Conservation (phyloP, 2,797 vertebrate species). For the Ctenopoma multispine region DNA sequence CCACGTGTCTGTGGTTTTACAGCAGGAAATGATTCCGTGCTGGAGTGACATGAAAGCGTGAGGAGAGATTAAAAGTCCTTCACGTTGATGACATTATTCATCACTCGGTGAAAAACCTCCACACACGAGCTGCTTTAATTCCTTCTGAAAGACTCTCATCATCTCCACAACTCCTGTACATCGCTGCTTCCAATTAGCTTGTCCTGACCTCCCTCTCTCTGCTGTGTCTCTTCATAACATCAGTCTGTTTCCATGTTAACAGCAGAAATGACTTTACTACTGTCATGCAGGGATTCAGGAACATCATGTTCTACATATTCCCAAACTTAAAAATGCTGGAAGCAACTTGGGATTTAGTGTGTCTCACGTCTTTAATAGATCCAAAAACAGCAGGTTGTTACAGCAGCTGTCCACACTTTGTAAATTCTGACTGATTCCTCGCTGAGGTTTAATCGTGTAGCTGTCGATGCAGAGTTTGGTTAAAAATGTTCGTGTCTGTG, state of each 20-base stretch:
- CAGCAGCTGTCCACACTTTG: too few species aligned
- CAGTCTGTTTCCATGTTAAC: constrained; percentile 47
- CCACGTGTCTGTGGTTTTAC: neutral
- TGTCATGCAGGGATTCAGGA: too few species aligned
- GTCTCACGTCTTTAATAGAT: too few species aligned
- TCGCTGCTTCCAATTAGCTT: constrained; percentile 40
- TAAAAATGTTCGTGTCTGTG: neutral
- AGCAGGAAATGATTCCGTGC: neutral
- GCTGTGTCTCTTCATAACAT: neutral
- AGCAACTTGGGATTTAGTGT: too few species aligned
- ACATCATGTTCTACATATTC: too few species aligned
- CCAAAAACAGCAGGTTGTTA: too few species aligned
- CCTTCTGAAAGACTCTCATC: constrained; percentile 13
- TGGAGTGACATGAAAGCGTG: constrained; percentile 1
- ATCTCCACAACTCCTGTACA: constrained; percentile 5
- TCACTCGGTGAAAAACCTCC: neutral
- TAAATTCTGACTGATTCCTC: too few species aligned
- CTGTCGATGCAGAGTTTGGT: too few species aligned
- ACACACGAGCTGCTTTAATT: neutral
- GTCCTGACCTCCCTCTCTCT: neutral
- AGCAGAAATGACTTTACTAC: constrained; percentile 24
- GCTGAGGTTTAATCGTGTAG: too few species aligned
- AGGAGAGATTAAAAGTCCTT: constrained; percentile 9
- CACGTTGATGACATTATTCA: neutral
- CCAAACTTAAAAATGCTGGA: too few species aligned